Conservation (phyloP, 2,113 vertebrate genomes). For the Cranoglanis bouderius region DNA sequence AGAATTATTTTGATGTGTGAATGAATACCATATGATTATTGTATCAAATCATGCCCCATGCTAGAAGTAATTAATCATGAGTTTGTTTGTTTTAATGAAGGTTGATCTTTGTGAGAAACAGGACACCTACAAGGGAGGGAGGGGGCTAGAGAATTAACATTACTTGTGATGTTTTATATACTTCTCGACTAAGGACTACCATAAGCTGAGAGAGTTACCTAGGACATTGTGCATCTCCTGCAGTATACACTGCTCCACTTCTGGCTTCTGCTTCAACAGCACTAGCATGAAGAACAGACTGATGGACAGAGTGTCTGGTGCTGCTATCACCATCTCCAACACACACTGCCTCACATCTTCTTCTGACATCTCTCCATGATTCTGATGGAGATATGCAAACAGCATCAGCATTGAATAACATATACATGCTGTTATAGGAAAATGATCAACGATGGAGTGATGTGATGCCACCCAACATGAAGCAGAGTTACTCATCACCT, state of each 20-base stretch:
- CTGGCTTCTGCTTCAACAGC: constrained; percentile 85
- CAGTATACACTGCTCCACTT: constrained; percentile 81
- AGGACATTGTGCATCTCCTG: constrained; percentile 81
- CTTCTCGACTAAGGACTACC: neutral
- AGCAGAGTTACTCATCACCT: neutral
- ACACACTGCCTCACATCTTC: constrained; percentile 92
- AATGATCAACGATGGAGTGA: neutral
- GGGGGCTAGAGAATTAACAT: neutral
- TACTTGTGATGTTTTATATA: neutral
- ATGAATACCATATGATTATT: neutral
- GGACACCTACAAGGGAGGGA: neutral
- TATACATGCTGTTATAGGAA: neutral
- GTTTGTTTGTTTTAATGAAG: neutral
- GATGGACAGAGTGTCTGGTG: constrained; percentile 92
- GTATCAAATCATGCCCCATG: neutral
- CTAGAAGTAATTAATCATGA: neutral
- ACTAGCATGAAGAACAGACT: constrained; percentile 92
- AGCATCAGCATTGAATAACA: neutral
- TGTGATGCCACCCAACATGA: neutral
- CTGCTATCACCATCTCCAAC: constrained; percentile 93
- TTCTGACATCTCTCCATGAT: constrained; percentile 83
- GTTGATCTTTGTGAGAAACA: neutral
- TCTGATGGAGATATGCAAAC: constrained; percentile 67
- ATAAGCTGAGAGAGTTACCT: constrained; percentile 66
- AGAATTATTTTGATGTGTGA: neutral